phyloP scores from a whole-genome alignment of 2,797 vertebrate genomes.

The Myripristis murdjan region DNA sequence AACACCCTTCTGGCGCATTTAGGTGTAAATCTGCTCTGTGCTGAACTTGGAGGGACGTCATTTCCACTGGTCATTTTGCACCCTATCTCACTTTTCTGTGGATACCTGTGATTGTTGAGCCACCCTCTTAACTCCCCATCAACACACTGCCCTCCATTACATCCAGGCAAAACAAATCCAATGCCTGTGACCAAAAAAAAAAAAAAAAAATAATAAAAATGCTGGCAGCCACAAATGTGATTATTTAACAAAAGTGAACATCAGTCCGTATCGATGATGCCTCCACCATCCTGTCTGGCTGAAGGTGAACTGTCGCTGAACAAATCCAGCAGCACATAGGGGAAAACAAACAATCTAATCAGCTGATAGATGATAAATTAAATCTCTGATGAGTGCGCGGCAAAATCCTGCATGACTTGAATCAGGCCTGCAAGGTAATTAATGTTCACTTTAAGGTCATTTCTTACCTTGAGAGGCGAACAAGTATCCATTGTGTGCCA shows the following conservation, averaged over 20 bases:
- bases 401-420: slow-evolving; percentile 8
- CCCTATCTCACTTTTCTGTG: slow-evolving; percentile 43
- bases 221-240: neutral
- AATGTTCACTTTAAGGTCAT: neutral
- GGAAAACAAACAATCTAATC: neutral
- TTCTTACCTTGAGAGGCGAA: slow-evolving; percentile 70
- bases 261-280: too few relatives aligned
- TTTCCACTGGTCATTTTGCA: neutral
- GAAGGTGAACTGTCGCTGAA: neutral
- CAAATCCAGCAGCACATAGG: neutral
- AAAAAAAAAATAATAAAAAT: too few relatives aligned
- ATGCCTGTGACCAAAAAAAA: too few relatives aligned
- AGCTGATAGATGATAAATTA: slow-evolving; percentile 16
- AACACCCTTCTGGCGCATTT: too few relatives aligned
- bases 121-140: slow-evolving; percentile 21
- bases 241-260: neutral
- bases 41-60: neutral
- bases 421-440: neutral
- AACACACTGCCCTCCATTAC: slow-evolving; percentile 4
- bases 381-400: neutral
- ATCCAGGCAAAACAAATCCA: neutral
- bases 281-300: neutral
- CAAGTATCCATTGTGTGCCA: slow-evolving; percentile 66
- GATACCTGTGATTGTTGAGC: slow-evolving; percentile 39
- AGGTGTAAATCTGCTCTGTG: too few relatives aligned